phyloP scores from a whole-genome alignment of 2,797 vertebrate species.

The Picus viridis region DNA sequence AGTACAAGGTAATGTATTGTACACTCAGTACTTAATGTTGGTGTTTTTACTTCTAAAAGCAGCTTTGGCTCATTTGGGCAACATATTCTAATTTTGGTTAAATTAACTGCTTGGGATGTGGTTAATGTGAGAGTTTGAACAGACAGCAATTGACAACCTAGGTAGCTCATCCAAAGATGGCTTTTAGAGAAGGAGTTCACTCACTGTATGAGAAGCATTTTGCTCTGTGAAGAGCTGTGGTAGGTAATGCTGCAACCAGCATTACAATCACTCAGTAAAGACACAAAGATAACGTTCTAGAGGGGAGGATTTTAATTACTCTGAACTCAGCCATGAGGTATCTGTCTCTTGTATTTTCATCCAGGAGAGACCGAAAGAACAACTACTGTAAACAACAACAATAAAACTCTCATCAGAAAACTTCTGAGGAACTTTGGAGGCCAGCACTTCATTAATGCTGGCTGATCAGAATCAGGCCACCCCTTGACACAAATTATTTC shows the following conservation, averaged over 20 bases:
- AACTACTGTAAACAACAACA: neutral
- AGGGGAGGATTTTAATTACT: neutral
- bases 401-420: conserved; percentile 14
- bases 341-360: neutral
- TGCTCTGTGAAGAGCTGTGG: neutral
- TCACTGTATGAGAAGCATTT: neutral
- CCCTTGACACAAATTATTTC: conserved; percentile 64
- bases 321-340: neutral
- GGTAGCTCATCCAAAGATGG: neutral
- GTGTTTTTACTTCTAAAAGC: conserved; percentile 62
- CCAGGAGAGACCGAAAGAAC: neutral
- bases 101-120: conserved; percentile 63
- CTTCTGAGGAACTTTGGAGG: neutral
- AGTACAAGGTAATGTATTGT: conserved; percentile 60
- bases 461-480: conserved; percentile 17
- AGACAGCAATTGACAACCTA: neutral
- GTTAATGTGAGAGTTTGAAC: conserved; percentile 28
- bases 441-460: neutral
- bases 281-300: neutral
- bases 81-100: conserved; percentile 55
- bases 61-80: conserved; percentile 50
- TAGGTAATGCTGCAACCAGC: neutral
- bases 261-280: neutral
- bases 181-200: neutral
- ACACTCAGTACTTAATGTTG: conserved; percentile 24